Conservation (phyloP, 1,140 invertebrate genomes). For the Penaeus indicus region DNA sequence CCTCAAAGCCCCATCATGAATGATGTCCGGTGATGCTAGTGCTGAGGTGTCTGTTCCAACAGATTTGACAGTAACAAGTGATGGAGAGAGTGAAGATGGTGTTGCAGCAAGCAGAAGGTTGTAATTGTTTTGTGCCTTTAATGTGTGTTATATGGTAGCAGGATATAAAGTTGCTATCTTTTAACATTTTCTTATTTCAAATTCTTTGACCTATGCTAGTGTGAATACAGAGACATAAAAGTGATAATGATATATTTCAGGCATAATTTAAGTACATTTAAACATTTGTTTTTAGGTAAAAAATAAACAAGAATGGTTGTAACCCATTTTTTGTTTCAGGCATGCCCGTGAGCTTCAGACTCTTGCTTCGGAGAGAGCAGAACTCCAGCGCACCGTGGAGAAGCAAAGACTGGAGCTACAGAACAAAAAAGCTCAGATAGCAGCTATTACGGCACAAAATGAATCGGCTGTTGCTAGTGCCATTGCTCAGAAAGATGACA, state of each 20-base stretch:
- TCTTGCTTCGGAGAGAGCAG: constrained; percentile 48
- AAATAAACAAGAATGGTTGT: not conserved
- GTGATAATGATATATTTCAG: not conserved
- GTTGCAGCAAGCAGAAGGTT: constrained; percentile 53
- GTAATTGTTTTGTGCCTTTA: not conserved
- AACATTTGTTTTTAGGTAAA: not conserved
- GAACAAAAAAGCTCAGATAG: constrained; percentile 56
- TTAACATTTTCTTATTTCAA: not conserved
- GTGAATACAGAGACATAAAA: not conserved
- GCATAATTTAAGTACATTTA: not conserved
- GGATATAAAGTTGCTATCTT: not conserved
- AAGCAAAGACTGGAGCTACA: constrained; percentile 52
- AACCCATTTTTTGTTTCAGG: constrained; percentile 4
- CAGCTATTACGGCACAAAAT: constrained; percentile 41
- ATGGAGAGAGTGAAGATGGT: constrained; percentile 55
- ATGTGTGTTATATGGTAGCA: not conserved
- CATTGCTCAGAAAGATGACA: constrained; percentile 48
- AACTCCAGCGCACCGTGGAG: constrained; percentile 56
- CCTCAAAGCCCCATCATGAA: not conserved
- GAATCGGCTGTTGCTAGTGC: constrained; percentile 42
- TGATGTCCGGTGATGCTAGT: constrained; percentile 57
- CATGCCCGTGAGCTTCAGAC: constrained; percentile 53
- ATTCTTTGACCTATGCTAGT: not conserved
- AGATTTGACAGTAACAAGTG: constrained; percentile 61
- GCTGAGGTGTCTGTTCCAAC: constrained; percentile 59